Evolutionary conservation across 2,797 vertebrate genomes (phyloP).

Genomic region (Cuniculus paca): DNA sequence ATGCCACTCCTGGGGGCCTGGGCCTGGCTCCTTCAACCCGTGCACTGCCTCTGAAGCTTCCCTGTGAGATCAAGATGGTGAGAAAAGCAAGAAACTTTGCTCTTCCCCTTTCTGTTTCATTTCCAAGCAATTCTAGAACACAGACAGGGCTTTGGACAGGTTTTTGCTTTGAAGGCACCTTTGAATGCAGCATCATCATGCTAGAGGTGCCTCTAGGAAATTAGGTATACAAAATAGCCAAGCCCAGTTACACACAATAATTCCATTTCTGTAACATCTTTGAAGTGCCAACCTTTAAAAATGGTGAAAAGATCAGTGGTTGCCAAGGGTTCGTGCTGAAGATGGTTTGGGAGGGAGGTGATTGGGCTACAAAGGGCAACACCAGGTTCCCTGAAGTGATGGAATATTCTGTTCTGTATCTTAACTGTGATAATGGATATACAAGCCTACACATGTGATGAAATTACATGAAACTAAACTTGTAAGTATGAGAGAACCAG

Average conservation of each 20-base stretch:
- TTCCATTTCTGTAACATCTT: neutral
- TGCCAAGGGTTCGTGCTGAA: neutral
- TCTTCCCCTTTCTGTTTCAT: neutral
- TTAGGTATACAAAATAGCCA: neutral
- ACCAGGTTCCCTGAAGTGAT: neutral
- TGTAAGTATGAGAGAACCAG: neutral
- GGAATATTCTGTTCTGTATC: neutral
- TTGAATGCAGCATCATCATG: neutral
- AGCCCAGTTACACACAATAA: neutral
- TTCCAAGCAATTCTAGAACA: neutral
- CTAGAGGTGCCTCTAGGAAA: neutral
- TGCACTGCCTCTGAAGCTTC: neutral
- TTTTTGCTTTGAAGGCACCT: neutral
- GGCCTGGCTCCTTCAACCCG: neutral
- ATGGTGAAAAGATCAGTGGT: neutral
- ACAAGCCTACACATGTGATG: neutral
- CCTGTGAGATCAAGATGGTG: neutral
- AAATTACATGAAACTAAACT: neutral
- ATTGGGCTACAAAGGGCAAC: neutral
- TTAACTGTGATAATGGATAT: neutral
- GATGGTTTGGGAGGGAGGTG: neutral
- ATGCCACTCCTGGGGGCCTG: neutral
- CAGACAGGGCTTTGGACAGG: neutral
- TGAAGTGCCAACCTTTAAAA: neutral
- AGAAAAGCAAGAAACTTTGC: neutral